Evolutionary conservation across 2,797 vertebrate species (phyloP).

Genomic region (Oreonectes daqikongensis): DNA sequence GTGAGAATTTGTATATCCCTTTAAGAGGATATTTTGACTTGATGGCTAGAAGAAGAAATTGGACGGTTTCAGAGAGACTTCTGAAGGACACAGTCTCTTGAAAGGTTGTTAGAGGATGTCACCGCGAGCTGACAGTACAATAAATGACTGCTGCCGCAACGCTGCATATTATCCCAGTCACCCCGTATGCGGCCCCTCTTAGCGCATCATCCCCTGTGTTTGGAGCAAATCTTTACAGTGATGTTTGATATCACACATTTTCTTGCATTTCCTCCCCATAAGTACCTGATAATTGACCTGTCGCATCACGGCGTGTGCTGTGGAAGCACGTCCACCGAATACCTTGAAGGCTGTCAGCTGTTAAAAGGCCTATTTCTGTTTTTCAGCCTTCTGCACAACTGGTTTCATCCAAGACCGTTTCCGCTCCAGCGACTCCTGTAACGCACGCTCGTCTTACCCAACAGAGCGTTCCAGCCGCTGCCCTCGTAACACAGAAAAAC

Average conservation of each 20-base stretch:
- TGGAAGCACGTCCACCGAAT: background rate
- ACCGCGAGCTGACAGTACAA: slow-evolving; percentile 12
- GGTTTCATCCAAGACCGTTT: slow-evolving; percentile 56
- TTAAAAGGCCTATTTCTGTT: slow-evolving; percentile 9
- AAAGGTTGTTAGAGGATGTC: slow-evolving; percentile 12
- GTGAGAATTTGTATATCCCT: no score
- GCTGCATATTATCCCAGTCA: slow-evolving; percentile 38
- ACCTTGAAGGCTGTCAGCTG: background rate
- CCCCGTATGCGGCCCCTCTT: slow-evolving; percentile 1
- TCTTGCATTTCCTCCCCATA: no score
- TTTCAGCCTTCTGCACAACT: slow-evolving; percentile 52
- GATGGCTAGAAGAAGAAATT: background rate
- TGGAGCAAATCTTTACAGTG: slow-evolving; percentile 15
- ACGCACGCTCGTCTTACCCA: slow-evolving; percentile 62
- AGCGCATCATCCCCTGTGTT: slow-evolving; percentile 4
- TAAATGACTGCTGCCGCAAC: slow-evolving; percentile 11
- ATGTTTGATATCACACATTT: no score
- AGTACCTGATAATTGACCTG: slow-evolving; percentile 29
- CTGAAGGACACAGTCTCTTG: slow-evolving; percentile 11
- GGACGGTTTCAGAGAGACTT: slow-evolving; percentile 9
- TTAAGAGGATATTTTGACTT: no score
- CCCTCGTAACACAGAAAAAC: slow-evolving; percentile 65
- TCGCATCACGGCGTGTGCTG: slow-evolving; percentile 14
- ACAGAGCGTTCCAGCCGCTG: slow-evolving; percentile 65
- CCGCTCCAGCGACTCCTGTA: slow-evolving; percentile 68